These are phyloP conservation scores for Euclidia mi DNA, from an alignment of 2,888 invertebrate genomes.

Conservation along the genomic window DNA sequence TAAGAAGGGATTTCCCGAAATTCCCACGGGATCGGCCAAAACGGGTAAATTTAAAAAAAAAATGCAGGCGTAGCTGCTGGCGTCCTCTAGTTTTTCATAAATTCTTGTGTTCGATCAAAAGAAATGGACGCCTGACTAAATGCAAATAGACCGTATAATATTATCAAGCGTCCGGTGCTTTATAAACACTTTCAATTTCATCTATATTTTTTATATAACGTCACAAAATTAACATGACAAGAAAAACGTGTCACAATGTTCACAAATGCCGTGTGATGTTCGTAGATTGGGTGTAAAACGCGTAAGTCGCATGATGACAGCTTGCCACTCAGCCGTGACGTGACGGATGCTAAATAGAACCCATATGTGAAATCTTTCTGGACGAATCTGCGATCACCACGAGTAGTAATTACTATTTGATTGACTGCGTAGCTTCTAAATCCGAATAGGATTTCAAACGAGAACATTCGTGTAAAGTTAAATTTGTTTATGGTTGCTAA, in stretches of 20 bases:
- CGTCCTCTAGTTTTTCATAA: too few relatives aligned
- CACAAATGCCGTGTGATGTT: conserved; percentile 62
- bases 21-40: too few relatives aligned
- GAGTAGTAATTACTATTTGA: conserved; percentile 36
- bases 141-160: too few relatives aligned
- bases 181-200: too few relatives aligned
- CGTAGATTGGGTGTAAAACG: conserved; percentile 75
- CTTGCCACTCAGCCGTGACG: conserved; percentile 60
- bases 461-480: conserved; percentile 4
- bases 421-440: conserved; percentile 19
- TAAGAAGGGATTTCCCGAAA: too few relatives aligned
- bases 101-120: too few relatives aligned
- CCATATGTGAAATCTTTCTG: conserved; percentile 45
- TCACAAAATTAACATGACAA: conserved; percentile 26
- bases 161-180: too few relatives aligned
- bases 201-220: background rate
- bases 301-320: conserved; percentile 66
- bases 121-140: too few relatives aligned
- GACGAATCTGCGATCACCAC: conserved; percentile 37
- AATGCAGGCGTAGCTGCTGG: too few relatives aligned
- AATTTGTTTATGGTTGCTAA: conserved; percentile 1
- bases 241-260: conserved; percentile 34
- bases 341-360: conserved; percentile 59
- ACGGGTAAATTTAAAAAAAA: too few relatives aligned
- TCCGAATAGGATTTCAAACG: background rate